Evolutionary conservation across 2,797 vertebrate genomes (phyloP).

Genomic region (Aplochiton taeniatus): DNA sequence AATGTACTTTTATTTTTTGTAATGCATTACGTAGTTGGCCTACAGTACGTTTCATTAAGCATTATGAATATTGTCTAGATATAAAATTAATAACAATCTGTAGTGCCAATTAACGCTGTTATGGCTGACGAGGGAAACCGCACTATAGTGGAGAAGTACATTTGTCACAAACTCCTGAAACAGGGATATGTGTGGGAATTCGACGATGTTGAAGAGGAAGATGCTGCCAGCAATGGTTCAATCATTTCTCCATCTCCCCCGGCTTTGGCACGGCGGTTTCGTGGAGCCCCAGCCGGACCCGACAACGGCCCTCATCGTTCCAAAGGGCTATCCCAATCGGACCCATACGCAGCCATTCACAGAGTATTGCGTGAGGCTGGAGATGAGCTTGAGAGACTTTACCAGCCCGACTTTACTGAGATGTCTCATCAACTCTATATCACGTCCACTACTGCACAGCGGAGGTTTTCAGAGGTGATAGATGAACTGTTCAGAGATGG

Average conservation of each 20-base stretch:
- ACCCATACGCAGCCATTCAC: constrained; percentile 77
- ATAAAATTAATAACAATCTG: constrained; percentile 8
- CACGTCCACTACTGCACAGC: constrained; percentile 85
- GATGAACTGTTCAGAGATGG: constrained; percentile 98
- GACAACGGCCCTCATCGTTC: constrained; percentile 45
- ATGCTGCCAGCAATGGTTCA: constrained; percentile 66
- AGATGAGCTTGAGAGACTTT: constrained; percentile 90
- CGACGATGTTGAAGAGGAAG: constrained; percentile 48
- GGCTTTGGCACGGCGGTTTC: constrained; percentile 64
- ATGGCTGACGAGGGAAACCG: constrained; percentile 84
- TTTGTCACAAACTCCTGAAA: constrained; percentile 94
- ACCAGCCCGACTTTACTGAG: constrained; percentile 91
- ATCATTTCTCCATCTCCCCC: constrained; percentile 53
- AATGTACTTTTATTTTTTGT: no score
- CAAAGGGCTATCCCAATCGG: constrained; percentile 46
- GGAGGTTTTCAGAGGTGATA: constrained; percentile 90
- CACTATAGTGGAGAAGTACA: constrained; percentile 92
- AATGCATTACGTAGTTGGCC: neutral
- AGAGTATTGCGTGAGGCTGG: constrained; percentile 89
- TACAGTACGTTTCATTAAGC: constrained; percentile 11
- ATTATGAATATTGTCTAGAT: constrained; percentile 59
- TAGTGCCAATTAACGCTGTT: constrained; percentile 59
- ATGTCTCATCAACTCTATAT: constrained; percentile 94
- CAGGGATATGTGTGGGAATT: constrained; percentile 87
- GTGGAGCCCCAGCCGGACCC: constrained; percentile 50